Base-by-base conservation (phyloP, 2,888 invertebrate species). In the Rhamnusium bicolor region DNA sequence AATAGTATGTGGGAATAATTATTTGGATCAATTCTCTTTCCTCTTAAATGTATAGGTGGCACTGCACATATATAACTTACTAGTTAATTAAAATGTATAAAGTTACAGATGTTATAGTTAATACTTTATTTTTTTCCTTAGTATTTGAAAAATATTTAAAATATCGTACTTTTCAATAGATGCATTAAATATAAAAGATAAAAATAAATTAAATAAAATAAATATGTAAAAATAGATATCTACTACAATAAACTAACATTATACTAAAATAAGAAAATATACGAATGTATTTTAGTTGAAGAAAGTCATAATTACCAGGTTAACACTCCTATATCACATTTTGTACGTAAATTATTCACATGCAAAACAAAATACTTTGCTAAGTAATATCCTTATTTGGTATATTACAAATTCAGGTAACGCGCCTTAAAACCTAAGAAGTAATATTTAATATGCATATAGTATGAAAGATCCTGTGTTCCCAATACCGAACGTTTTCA, bases 371-470 rank as follows among this genome's bases (percentile, higher is more conserved):
- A 60, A 40, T 32, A 51, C 18, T 19, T 14, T 47, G 29, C 56
- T 27, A 27, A 58, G 27, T 58, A 58, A 60, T 60, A 14, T 16
- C 58, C 58, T 16, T 60, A 60, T 60, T 60, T 40, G 58, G 58
- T 40, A 60, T 16, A 60, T 60, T 60, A 60, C 32, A 60, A 3
- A 40, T 40, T 60, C 58, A 29, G 58, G 16, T 16, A 40, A 8
- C 32, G 18, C 29, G 32, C 18, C 40, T 60, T 29, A 32, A 60
- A 40, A 29, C 40, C 6, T 7, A 29, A 16, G 32, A 18, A 32
- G 58, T 32, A 29, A 51, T 51, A 19, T 51, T 51, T 51, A 51
- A 60, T 60, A 60, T 40, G 14, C 10, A 27, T 58, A 18, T 12
- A 12, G 40, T 32, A 18, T 60, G 32, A 10, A 16, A 60, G 32